Base-by-base conservation (phyloP, 2,113 vertebrate genomes). In the Apteryx owenii region DNA sequence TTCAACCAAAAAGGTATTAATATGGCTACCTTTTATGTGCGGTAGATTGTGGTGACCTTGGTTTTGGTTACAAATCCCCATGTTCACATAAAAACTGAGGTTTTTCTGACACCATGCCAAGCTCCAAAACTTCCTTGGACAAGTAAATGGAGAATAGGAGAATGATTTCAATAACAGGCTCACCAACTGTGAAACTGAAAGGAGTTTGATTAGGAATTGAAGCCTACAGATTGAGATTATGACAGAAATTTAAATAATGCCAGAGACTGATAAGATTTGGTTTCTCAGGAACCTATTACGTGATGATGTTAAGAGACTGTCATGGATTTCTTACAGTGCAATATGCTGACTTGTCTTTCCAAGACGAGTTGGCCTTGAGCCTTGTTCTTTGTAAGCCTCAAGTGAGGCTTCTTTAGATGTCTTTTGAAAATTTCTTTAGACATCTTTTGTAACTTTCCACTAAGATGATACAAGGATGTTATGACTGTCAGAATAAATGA, bases 291-390 rank as follows among this genome's bases (percentile, higher is more conserved):
- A 97, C 97, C 97, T 96, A 97, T 97, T 96, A 96, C 95, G 90
- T 97, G 96, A 97, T 97, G 96, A 96, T 97, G 97, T 96, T 97
- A 97, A 97, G 95, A 96, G 96, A 97, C 96, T 97, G 96, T 96
- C 96, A 97, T 96, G 95, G 96, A 97, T 97, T 97, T 97, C 95
- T 97, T 97, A 92, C 96, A 96, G 93, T 96, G 96, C 96, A 96
- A 97, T 97, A 96, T 97, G 97, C 97, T 97, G 96, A 97, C 96
- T 97, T 97, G 95, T 96, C 97, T 97, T 97, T 96, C 97, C 96
- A 97, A 97, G 93, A 97, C 36, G 70, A 95, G 90, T 97, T 97
- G 96, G 96, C 97, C 96, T 97, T 96, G 97, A 97, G 97, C 97
- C 97, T 97, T 84, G 95, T 97, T 97, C 97, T 93, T 96, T 95